Base-by-base conservation (phyloP, 2,113 vertebrate genomes). In the Cynoglossus semilaevis region DNA sequence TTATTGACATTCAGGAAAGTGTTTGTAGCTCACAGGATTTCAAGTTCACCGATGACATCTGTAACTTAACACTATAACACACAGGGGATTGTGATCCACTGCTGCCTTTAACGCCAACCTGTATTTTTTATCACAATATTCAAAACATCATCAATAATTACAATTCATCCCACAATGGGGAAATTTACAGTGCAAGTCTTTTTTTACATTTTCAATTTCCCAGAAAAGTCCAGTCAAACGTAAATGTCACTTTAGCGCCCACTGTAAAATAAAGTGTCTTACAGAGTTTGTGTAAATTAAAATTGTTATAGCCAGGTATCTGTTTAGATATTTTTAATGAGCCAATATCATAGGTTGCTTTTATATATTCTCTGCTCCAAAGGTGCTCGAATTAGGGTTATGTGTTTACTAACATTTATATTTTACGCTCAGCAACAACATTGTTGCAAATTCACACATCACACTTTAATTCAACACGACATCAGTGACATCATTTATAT, bases 391-490 rank as follows among this genome's bases (percentile, higher is more conserved):
- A 83, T 80, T 59, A 9, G 85, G 72, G 85, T 58, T 88, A 69
- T 80, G 76, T 90, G 88, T 91, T 92, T 90, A 87, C 72, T 87
- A 73, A 83, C 81, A 56, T 81, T 82, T 78, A 67, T 63, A 4
- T 29, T 29, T 29, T 80, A 82, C 79, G 63, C 76, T 76, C 74
- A 80, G 79, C 77, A 90, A 89, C 95, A 95, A n/a, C 94, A 94
- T 95, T 29, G 22, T 29, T 29, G 22, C 6, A 29, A 29, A 29
- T 29, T 29, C 22, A 29, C 6, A 6, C 22, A 4, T 6, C 2
- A 29, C 22, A 29, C 22, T 29, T 6, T 29, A 29, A 29, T 6
- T 4, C 2, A 29, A 29, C 22, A n/a, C n/a, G n/a, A n/a, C n/a
- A n/a, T n/a, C n/a, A n/a, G n/a, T n/a, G n/a, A 29, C 22, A 29